These are phyloP conservation scores for Leucophenga maculata DNA, from an alignment of 2,888 invertebrate genomes.

Conservation along the genomic window DNA sequence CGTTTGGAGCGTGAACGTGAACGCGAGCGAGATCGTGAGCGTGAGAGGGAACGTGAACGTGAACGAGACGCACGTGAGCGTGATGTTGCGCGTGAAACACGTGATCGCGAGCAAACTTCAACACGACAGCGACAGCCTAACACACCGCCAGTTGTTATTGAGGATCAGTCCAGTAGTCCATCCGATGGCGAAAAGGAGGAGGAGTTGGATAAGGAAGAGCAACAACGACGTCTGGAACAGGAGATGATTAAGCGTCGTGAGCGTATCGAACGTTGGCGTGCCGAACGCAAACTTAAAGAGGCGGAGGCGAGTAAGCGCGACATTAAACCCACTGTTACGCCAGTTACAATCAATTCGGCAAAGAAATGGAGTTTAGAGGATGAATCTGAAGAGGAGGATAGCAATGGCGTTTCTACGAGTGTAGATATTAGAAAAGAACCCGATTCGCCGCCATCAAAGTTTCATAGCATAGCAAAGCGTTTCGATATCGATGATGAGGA, in stretches of 20 bases:
- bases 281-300: slow-evolving; percentile 91
- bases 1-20: slow-evolving; percentile 74
- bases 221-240: slow-evolving; percentile 89
- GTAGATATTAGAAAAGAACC: slow-evolving; percentile 57
- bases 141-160: slow-evolving; percentile 53
- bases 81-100: slow-evolving; percentile 72
- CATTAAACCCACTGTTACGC: slow-evolving; percentile 76
- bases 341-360: slow-evolving; percentile 74
- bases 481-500: slow-evolving; percentile 63
- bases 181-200: slow-evolving; percentile 72
- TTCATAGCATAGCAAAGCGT: slow-evolving; percentile 62
- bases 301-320: slow-evolving; percentile 86
- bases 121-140: slow-evolving; percentile 38
- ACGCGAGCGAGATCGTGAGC: slow-evolving; percentile 72
- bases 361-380: slow-evolving; percentile 98
- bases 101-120: slow-evolving; percentile 74
- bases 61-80: slow-evolving; percentile 50
- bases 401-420: slow-evolving; percentile 50
- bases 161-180: slow-evolving; percentile 50
- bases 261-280: slow-evolving; percentile 95
- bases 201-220: slow-evolving; percentile 84
- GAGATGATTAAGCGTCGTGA: slow-evolving; percentile 97
- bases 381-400: slow-evolving; percentile 93
- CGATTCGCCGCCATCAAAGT: slow-evolving; percentile 68
- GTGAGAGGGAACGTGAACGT: slow-evolving; percentile 72